Evolutionary conservation across 2,797 vertebrate genomes (phyloP), one percentile per base, ranked within the genome.

Genomic region (Cossypha caffra): DNA sequence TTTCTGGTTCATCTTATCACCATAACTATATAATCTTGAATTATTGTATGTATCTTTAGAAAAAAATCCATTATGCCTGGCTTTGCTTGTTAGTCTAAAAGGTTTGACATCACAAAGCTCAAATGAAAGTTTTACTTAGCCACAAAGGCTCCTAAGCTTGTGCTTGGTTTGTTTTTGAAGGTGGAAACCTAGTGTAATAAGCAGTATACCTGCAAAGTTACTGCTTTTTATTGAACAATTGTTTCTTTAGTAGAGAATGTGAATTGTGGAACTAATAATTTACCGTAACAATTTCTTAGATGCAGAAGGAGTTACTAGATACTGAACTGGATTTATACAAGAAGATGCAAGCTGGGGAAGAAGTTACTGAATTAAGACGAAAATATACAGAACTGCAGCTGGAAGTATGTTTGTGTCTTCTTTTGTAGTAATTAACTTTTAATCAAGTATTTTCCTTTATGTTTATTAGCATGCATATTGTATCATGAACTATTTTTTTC

Each of bases 261-360:
- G 33, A 88, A 64, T 55, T 91, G 23, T 88, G 51, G 20, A 92
- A 72, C 73, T 96, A 90, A 95, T 94, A 75, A 96, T 77, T 88
- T 93, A 31, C 43, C 16, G 0, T 92, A 93, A 81, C 58, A 67
- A 40, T 95, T 97, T 96, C 90, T 87, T 97, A 99, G 99, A 99
- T 99, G 96, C 99, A 99, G 97, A 99, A 99, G 95, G 99, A 99
- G 83, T 98, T 99, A 43, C 98, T 99, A 90, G 99, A 99, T 94
- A 98, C 99, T 55, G 99, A 99, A 97, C 97, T 99, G 95, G 99
- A 99, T 93, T 98, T 99, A 94, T 99, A 99, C 97, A 99, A 99
- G 98, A 99, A 99, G 98, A 98, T 98, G 94, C 99, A 99, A 97
- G 98, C 99, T 77, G 99, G 99, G 88, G 99, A 99, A 92, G 99